These are phyloP conservation scores for Napeogenes inachia DNA, from an alignment of 2,888 invertebrate genomes.

Conservation along the genomic window DNA sequence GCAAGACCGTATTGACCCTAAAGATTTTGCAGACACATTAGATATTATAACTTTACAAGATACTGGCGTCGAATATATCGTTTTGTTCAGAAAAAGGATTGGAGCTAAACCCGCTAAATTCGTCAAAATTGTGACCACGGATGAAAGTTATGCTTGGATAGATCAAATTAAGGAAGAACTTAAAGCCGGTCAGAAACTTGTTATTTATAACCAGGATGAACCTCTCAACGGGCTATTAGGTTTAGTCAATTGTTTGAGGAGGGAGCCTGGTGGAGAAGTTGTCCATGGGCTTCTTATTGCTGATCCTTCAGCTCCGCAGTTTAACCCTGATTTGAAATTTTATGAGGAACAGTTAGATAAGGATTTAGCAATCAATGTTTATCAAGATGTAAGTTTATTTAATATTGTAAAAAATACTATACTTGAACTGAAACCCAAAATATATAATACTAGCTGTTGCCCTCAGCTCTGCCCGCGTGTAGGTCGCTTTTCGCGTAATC, in stretches of 20 bases:
- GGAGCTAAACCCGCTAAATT: slow-evolving; percentile 67
- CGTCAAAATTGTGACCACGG: slow-evolving; percentile 59
- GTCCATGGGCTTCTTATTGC: slow-evolving; percentile 80
- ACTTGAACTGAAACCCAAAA: not conserved
- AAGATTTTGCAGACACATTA: slow-evolving; percentile 58
- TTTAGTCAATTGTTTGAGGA: slow-evolving; percentile 90
- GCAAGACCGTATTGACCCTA: slow-evolving; percentile 63
- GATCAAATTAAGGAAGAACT: slow-evolving; percentile 66
- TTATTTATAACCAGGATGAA: slow-evolving; percentile 83
- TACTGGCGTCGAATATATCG: slow-evolving; percentile 71
- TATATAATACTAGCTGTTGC: no score
- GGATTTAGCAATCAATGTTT: slow-evolving; percentile 89
- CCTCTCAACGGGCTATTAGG: slow-evolving; percentile 89
- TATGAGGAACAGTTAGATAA: slow-evolving; percentile 82
- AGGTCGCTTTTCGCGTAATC: no score
- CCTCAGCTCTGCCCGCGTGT: no score
- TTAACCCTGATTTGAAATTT: slow-evolving; percentile 80
- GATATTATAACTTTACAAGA: slow-evolving; percentile 71
- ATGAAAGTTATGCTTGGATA: slow-evolving; percentile 72
- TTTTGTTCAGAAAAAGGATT: slow-evolving; percentile 72
- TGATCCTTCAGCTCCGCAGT: slow-evolving; percentile 80
- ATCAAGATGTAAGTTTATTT: slow-evolving; percentile 71
- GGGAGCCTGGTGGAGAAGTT: slow-evolving; percentile 85
- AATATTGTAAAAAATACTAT: not conserved
- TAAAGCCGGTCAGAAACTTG: slow-evolving; percentile 69